Evolutionary conservation across 2,888 invertebrate species (phyloP).

Genomic region (Oscheius sp.): DNA sequence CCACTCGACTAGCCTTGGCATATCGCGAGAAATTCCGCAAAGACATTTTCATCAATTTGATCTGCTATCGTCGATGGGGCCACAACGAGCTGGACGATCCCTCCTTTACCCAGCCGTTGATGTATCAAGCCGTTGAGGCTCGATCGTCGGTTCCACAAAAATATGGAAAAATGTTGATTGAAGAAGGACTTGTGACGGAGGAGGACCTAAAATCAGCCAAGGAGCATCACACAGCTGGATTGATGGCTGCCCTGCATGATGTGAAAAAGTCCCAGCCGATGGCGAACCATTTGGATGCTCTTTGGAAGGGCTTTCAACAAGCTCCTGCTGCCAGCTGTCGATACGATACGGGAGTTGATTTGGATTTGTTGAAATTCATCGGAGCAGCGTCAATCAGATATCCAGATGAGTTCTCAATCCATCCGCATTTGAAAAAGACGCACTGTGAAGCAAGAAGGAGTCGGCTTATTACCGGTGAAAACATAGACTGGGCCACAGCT

Average conservation of each 20-base stretch:
- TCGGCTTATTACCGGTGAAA: conserved; percentile 78
- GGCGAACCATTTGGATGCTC: conserved; percentile 79
- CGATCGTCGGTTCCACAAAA: conserved; percentile 53
- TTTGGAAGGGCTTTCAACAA: conserved; percentile 81
- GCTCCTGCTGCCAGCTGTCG: conserved; percentile 78
- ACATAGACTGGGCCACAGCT: conserved; percentile 93
- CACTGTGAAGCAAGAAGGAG: conserved; percentile 76
- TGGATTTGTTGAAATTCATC: conserved; percentile 80
- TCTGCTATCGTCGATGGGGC: conserved; percentile 87
- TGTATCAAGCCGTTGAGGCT: conserved; percentile 76
- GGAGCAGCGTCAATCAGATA: conserved; percentile 79
- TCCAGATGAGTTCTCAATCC: conserved; percentile 74
- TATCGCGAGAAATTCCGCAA: conserved; percentile 83
- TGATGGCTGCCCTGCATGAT: conserved; percentile 78
- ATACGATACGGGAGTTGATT: conserved; percentile 90
- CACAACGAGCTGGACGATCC: conserved; percentile 99
- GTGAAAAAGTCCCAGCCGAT: conserved; percentile 67
- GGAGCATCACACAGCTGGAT: conserved; percentile 77
- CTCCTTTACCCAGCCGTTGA: conserved; percentile 89
- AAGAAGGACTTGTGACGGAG: conserved; percentile 74
- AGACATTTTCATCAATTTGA: conserved; percentile 65
- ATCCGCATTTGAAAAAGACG: conserved; percentile 83
- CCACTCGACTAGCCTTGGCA: conserved; percentile 84
- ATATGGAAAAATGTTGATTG: conserved; percentile 51
- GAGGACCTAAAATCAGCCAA: conserved; percentile 75